Base-by-base conservation (phyloP, 2,113 vertebrate species). In the Antechinus stuartii region DNA sequence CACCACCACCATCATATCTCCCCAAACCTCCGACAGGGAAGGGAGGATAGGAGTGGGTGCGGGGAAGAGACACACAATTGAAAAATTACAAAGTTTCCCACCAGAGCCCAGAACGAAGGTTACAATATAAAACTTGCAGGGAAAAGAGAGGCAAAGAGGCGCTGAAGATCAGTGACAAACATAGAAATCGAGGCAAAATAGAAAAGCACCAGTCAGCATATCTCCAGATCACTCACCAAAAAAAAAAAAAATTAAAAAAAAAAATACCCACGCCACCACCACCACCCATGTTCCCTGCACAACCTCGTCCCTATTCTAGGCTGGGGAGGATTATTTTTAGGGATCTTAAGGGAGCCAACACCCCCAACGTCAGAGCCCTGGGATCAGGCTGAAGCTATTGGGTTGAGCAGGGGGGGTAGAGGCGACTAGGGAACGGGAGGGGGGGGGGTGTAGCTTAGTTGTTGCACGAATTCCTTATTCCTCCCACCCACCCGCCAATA, bases 281-380 rank as follows among this genome's bases (percentile, higher is more conserved):
- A 76, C 68, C 68, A 76, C 35, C 68, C 68, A 76, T 76, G 68
- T 76, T 76, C 68, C 68, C 68, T 76, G 68, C 35, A 76, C 68
- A 76, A 76, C 35, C 68, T 76, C 68, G 68, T 76, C 68, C 68
- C 68, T 76, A 76, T 76, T 76, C 68, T 76, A 76, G 68, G 68
- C 68, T 76, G 35, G 68, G 68, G 68, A 76, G 68, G 68, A 76
- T 76, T 76, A 76, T 76, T 76, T 76, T 76, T 76, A 76, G 68
- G 68, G 35, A 76, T 76, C 68, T 76, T 76, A 76, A 76, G 68
- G 68, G 68, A 76, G 68, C 68, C 68, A 76, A 76, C 68, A 76
- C 68, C 68, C 68, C 68, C 68, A 76, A 76, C 68, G 68, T 76
- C 68, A 76, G 68, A 76, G 68, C 68, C 68, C 68, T 76, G 68